phyloP scores from a whole-genome alignment of 2,797 vertebrate genomes.

The Sebastolobus alascanus region DNA sequence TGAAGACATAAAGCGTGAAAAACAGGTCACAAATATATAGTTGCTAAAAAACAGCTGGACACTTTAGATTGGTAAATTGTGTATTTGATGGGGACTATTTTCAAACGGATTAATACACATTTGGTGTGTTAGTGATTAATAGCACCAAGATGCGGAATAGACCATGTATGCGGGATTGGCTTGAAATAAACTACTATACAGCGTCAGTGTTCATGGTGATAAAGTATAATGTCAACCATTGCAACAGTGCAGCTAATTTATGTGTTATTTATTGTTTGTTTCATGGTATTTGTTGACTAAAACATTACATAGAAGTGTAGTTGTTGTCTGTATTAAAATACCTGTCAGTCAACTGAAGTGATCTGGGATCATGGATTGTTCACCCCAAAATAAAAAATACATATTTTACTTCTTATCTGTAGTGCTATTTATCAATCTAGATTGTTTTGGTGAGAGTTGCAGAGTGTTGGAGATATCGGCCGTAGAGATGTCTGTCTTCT shows the following conservation, averaged over 20 bases:
- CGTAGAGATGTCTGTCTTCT: not conserved
- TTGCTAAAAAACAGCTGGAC: not conserved
- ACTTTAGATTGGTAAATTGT: not conserved
- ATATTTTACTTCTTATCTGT: not conserved
- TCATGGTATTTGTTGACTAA: not conserved
- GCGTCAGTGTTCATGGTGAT: not conserved
- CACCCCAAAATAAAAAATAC: not conserved
- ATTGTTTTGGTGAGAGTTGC: not conserved
- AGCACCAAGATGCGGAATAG: not conserved
- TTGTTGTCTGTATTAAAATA: too few species aligned
- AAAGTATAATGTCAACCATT: not conserved
- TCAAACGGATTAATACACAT: not conserved
- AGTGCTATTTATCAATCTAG: not conserved
- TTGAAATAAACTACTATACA: not conserved
- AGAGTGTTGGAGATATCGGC: not conserved
- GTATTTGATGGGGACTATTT: not conserved
- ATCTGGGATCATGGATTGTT: not conserved
- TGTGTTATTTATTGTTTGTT: not conserved
- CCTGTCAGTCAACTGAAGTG: not conserved
- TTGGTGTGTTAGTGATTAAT: not conserved
- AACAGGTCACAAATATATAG: not conserved
- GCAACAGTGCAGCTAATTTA: not conserved
- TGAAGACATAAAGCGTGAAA: slow-evolving; percentile 4
- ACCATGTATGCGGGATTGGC: not conserved
- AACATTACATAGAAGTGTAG: not conserved